Percentiles rank a stretch among this genome's conserved stretches.
Conservation (phyloP, 1,140 invertebrate species). For the Drosophila virilis region DNA sequence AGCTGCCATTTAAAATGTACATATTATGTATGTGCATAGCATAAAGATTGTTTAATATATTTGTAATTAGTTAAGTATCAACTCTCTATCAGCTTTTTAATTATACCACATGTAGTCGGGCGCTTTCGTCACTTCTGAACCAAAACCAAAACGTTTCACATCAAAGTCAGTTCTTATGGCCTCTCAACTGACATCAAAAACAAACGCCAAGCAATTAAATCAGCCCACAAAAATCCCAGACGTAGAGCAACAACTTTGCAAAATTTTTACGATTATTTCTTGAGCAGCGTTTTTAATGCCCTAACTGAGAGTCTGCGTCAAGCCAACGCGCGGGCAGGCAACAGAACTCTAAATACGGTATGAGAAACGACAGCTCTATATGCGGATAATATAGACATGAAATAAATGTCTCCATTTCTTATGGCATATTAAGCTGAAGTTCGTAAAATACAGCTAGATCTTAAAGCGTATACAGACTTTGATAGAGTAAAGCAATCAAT, state of each 20-base stretch:
- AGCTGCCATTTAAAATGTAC: too few species aligned
- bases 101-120: neutral
- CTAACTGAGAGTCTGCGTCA: slow-evolving; percentile 6
- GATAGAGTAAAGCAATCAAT: neutral
- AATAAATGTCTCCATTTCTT: neutral
- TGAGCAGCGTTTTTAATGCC: slow-evolving; percentile 20
- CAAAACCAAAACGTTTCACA: slow-evolving; percentile 17
- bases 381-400: neutral
- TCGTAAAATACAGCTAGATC: neutral
- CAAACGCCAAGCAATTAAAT: slow-evolving; percentile 40
- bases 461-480: slow-evolving; percentile 3
- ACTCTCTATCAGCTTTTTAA: neutral
- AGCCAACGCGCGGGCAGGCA: neutral
- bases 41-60: neutral
- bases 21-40: too few species aligned
- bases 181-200: slow-evolving; percentile 24
- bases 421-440: neutral
- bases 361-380: neutral
- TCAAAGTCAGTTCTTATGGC: slow-evolving; percentile 14
- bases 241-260: slow-evolving; percentile 4
- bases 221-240: slow-evolving; percentile 30
- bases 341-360: neutral
- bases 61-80: neutral
- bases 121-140: neutral
- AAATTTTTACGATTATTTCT: slow-evolving; percentile 27